Base-by-base conservation (phyloP, 2,797 vertebrate species). In the Platyrinchus mystaceus region DNA sequence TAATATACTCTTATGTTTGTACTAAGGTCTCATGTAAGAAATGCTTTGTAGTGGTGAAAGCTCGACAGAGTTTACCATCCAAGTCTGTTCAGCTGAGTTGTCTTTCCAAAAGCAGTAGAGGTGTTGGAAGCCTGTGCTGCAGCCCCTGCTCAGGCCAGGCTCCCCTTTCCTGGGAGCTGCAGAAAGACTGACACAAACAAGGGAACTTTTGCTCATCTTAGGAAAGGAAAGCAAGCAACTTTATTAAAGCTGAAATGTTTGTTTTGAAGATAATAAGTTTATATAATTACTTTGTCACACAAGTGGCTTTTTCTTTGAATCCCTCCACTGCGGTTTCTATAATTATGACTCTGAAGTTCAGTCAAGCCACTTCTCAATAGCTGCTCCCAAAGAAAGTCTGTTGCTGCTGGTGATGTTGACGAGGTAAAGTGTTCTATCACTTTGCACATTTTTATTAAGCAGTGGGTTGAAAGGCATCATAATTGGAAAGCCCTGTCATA, bases 401-500 rank as follows among this genome's bases (percentile, higher is more conserved):
- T 6, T 21, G 60, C 82, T 87, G 90, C 79, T 90, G 12, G 66
- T 71, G 87, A 85, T 84, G 93, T 22, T 94, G 94, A 81, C 4
- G 70, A 94, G 77, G 75, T 71, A 46, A 77, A 79, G 44, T n/a
- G 73, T 89, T 89, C 84, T 70, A 44, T 95, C 93, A 92, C 88
- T 92, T 94, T 0, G 0, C 90, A 93, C 79, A 14, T 95, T 96
- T 96, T 74, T 92, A 92, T 96, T 91, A 91, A 95, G 89, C 90
- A 88, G 60, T 66, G 75, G 41, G 68, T 90, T 97, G 92, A 96
- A 95, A 96, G 80, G 90, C 94, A 96, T 87, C 70, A 19, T 91
- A 77, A 92, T 92, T 95, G 90, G 93, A 90, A 87, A 96, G 82
- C 70, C 76, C 68, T 95, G 94, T 84, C 93, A 70, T 93, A 87